Evolutionary conservation across 2,113 vertebrate species (phyloP).

Genomic region (Prunella fulvescens): DNA sequence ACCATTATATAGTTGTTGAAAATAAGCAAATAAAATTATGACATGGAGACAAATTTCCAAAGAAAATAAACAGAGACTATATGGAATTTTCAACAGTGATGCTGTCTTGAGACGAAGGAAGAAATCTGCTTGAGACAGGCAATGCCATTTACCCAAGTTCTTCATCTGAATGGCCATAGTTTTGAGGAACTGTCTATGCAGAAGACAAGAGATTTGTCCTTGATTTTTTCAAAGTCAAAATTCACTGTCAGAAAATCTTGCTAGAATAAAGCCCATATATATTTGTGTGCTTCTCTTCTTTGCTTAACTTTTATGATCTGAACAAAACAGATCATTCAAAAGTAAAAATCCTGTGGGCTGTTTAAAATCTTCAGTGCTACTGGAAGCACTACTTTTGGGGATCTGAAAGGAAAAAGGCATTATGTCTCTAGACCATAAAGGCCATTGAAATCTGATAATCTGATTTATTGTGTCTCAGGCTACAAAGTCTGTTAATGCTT

Average conservation of each 20-base stretch:
- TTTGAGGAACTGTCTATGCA: not conserved
- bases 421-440: not conserved
- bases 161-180: not conserved
- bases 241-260: not conserved
- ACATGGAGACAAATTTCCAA: not conserved
- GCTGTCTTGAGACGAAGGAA: not conserved
- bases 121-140: not conserved
- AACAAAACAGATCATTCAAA: not conserved
- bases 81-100: not conserved
- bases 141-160: not conserved
- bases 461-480: not conserved
- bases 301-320: not conserved
- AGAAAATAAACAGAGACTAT: not conserved
- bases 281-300: not conserved
- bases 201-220: not conserved
- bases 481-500: not conserved
- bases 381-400: not conserved
- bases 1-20: not conserved
- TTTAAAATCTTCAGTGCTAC: not conserved
- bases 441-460: not conserved
- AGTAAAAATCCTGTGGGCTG: not conserved
- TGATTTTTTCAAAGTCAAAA: not conserved
- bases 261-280: not conserved
- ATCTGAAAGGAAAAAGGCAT: not conserved
- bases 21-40: not conserved